Evolutionary conservation across 2,888 invertebrate genomes (phyloP), one percentile per base, ranked within the genome.

Genomic region (Oligia latruncula): DNA sequence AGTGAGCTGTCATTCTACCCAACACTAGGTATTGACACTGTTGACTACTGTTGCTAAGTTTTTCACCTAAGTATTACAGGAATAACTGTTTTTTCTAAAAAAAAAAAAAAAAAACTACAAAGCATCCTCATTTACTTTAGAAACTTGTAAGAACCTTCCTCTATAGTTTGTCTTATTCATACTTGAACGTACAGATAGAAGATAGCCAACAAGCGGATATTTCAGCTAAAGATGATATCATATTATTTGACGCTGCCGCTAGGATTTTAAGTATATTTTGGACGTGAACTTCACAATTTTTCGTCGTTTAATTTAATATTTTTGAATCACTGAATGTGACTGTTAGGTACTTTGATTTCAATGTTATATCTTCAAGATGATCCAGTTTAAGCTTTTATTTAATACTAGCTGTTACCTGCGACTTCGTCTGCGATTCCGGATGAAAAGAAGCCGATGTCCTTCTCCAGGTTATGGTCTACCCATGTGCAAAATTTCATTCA

Each of bases 151-250:
- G 65, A 4, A 40, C 0, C 9, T 1, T 13, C 4, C 9, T n/a
- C 0, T 70, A n/a, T 60, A 29, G 64, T 40, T 74, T 55, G 64
- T 67, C 72, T n/a, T 9, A 75, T 80, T 87, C 20, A 55, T 73
- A 81, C 85, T 73, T 17, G 15, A 71, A 71, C 3, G 6, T 17
- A 9, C 6, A 74, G 80, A 84, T 82, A 74, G 65, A 81, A 81
- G 83, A 87, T 86, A 85, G 58, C 76, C 74, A 76, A 79, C 74
- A 77, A 82, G 71, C 73, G 87, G 80, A 82, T 88, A 87, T 88
- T 86, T 78, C 77, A 82, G 55, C 52, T 81, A 72, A 74, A 79
- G 77, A 82, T 82, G 52, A 52, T 84, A 87, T 86, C 87, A 72
- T 78, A 71, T 78, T 84, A 84, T 80, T 84, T 84, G 80, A 82